Conservation (phyloP, 2,888 invertebrate genomes). For the Spisula subtruncata region DNA sequence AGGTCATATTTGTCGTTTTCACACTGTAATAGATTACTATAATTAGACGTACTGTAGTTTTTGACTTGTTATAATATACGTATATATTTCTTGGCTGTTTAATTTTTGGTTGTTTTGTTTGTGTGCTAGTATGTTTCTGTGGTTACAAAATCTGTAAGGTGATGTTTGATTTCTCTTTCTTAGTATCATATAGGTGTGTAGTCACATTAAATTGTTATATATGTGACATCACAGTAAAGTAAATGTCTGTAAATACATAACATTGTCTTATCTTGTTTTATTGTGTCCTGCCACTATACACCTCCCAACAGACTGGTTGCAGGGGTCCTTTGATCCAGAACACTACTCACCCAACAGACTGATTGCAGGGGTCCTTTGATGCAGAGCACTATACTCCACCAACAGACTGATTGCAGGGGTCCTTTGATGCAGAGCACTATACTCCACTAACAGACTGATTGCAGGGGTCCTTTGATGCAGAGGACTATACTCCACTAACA, state of each 20-base stretch:
- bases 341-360: too few species aligned
- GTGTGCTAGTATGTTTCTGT: constrained; percentile 26
- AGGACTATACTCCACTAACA: too few species aligned
- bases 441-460: too few species aligned
- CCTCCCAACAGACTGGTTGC: too few species aligned
- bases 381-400: too few species aligned
- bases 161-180: not conserved
- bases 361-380: too few species aligned
- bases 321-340: too few species aligned
- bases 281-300: too few species aligned
- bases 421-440: too few species aligned
- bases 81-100: constrained; percentile 25
- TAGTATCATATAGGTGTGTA: constrained; percentile 28
- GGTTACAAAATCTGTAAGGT: constrained; percentile 9
- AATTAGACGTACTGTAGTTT: constrained; percentile 6
- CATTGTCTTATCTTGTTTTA: not conserved
- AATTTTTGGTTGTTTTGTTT: constrained; percentile 22
- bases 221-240: constrained; percentile 23
- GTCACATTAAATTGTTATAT: constrained; percentile 11
- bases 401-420: too few species aligned
- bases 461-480: too few species aligned
- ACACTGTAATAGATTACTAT: constrained; percentile 1
- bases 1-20: not conserved
- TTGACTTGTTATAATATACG: constrained; percentile 21
- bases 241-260: constrained; percentile 27